Base-by-base conservation (phyloP, 1,140 invertebrate species). In the Zaprionus kolodkinae region DNA sequence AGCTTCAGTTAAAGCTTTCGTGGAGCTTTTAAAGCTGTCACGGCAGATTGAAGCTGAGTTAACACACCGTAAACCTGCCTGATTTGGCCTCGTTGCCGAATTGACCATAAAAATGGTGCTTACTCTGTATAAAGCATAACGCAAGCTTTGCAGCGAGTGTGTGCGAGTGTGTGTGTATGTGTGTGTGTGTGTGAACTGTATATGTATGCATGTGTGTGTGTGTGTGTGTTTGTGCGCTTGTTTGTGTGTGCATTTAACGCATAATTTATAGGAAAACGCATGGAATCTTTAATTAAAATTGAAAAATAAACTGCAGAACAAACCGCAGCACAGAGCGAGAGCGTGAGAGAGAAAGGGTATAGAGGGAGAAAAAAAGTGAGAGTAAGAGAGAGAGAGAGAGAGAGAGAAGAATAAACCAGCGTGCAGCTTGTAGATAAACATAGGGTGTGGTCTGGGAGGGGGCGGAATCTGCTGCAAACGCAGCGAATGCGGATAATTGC, bases 201-300 rank as follows among this genome's bases (percentile, higher is more conserved):
- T 40, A 36, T 13, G 33, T 40, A 38, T 13, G 56, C 38, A 43
- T 55, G 54, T 63, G 63, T 68, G 25, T 25, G 59, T 36, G 36
- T 55, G 55, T 11, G 65, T 45, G 48, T 54, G 50, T 63, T 62
- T 67, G 21, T 30, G 38, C 40, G 17, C 3, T 12, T 48, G 48
- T 50, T 38, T 69, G 70, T 68, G 17, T 35, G 59, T 36, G 15
- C 56, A 70, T 71, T 84, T 69, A 84, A 72, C 45, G 40, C 60
- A 78, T 75, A 69, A 85, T 85, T 72, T 85, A 84, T 56, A 57
- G 66, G 17, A 30, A 36, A 15, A 50, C 45, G 78, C 75, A 35
- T 68, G 66, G 60, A 79, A 74, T 88, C 76, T 87, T 80, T 80
- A 88, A 88, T 87, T 87, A 79, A 87, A 86, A 87, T 73, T 65